A percentile compares a stretch with the other conserved stretches of the same genome.
phyloP scores from a whole-genome alignment of 2,888 invertebrate species.

The Slavum lentiscoides region DNA sequence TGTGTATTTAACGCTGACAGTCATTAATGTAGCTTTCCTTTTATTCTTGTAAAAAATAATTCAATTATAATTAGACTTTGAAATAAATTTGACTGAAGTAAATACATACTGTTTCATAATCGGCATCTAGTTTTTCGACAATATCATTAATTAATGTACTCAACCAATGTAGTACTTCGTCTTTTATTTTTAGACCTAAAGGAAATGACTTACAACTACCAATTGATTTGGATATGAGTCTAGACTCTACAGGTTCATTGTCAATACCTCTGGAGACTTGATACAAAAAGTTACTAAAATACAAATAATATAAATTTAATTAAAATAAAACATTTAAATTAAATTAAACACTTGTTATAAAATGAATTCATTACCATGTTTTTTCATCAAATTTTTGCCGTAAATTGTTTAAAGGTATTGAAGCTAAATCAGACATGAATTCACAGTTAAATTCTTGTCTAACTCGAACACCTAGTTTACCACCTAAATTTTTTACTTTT shows the following conservation, averaged over 20 bases:
- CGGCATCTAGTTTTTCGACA: slow-evolving; percentile 78
- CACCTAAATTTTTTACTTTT: slow-evolving; percentile 89
- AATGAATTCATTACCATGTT: slow-evolving; percentile 69
- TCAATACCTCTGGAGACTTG: slow-evolving; percentile 86
- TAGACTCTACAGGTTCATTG: slow-evolving; percentile 79
- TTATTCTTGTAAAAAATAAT: slow-evolving; percentile 69
- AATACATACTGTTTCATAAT: slow-evolving; percentile 62
- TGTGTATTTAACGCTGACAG: slow-evolving; percentile 61
- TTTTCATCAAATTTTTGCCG: slow-evolving; percentile 79
- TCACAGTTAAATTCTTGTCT: slow-evolving; percentile 73
- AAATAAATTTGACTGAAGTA: not conserved
- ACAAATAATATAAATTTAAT: slow-evolving; percentile 79
- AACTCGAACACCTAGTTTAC: slow-evolving; percentile 86
- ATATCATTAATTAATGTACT: slow-evolving; percentile 80
- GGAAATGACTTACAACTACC: slow-evolving; percentile 94
- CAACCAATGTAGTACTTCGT: slow-evolving; percentile 78
- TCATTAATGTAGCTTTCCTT: slow-evolving; percentile 77
- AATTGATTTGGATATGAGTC: slow-evolving; percentile 88
- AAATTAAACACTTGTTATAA: not conserved
- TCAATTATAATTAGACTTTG: not conserved
- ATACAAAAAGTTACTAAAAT: slow-evolving; percentile 76
- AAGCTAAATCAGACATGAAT: slow-evolving; percentile 78
- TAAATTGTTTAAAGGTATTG: slow-evolving; percentile 73
- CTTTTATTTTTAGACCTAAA: slow-evolving; percentile 70
- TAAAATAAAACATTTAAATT: slow-evolving; percentile 71